Evolutionary conservation across 2,888 invertebrate species (phyloP), one percentile per base, ranked within the genome.

Genomic region (Volucella zonaria): DNA sequence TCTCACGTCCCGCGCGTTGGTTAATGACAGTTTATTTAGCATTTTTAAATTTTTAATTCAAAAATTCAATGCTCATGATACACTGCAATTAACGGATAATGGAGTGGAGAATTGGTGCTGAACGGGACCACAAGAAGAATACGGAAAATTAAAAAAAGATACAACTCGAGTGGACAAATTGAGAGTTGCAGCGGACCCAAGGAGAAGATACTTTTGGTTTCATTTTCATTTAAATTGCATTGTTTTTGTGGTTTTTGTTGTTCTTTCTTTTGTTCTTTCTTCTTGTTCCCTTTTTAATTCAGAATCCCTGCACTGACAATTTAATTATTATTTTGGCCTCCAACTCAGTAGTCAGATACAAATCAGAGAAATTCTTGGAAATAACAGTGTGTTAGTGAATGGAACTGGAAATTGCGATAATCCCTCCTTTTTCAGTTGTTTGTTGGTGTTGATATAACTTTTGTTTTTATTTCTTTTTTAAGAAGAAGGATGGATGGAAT

Each of bases 31-130:
- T 85, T 80, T 80, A 80, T 85, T 80, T 71, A 76, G 80, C 43
- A 56, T 80, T 83, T 83, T 83, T 76, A 59, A 83, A 80, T 83
- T 67, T 80, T 80, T 76, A 75, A 80, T 76, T 73, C 61, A 47
- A 80, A 85, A 85, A 79, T 74, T 58, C 68, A 79, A 74, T 64
- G 74, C 82, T 68, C 74, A 74, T 79, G 79, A 74, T 71, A 85
- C 80, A 75, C 71, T 71, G 75, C 83, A 83, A 83, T 83, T 83
- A 83, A 83, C 80, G 54, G 71, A 80, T 80, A 80, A 75, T 80
- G 62, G 80, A 51, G 47, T 67, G 61, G 11, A 42, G 67, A 75
- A 75, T 45, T 54, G 51, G 15, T 43, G 15, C 51, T 38, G 18
- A 40, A 56, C 42, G 23, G 61, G 15, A 42, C 43, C 23, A 61